Percentiles rank a stretch among this genome's conserved stretches.
These are phyloP conservation scores for Drosophila truncata DNA, from an alignment of 1,140 invertebrate species.

Conservation along the genomic window DNA sequence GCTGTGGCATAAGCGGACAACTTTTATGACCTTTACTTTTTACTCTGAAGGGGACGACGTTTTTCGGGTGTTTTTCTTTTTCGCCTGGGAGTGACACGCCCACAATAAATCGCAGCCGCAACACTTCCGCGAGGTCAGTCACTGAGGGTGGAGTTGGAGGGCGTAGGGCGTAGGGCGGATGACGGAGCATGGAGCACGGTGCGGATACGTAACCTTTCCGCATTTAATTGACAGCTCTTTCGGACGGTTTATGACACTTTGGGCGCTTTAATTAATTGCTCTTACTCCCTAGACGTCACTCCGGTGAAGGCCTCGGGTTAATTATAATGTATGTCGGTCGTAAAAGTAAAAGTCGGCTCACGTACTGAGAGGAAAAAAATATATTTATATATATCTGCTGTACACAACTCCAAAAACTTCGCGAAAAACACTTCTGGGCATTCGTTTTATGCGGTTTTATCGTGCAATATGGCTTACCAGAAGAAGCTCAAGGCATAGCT, in stretches of 20 bases:
- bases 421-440: constrained; percentile 46
- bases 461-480: constrained; percentile 66
- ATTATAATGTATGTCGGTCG: constrained; percentile 78
- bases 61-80: constrained; percentile 13
- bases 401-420: constrained; percentile 15
- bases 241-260: constrained; percentile 70
- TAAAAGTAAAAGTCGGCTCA: constrained; percentile 73
- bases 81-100: constrained; percentile 23
- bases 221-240: constrained; percentile 62
- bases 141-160: constrained; percentile 6
- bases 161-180: not conserved
- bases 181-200: constrained; percentile 4
- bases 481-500: constrained; percentile 1
- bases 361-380: constrained; percentile 21
- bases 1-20: constrained; percentile 20
- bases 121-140: constrained; percentile 30
- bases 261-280: constrained; percentile 73
- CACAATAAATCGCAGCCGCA: constrained; percentile 47
- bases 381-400: not conserved
- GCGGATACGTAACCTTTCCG: constrained; percentile 16
- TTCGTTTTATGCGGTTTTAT: constrained; percentile 67
- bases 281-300: constrained; percentile 34
- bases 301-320: constrained; percentile 36
- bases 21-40: constrained; percentile 50
- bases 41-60: constrained; percentile 2